Evolutionary conservation across 2,888 invertebrate genomes (phyloP).

Genomic region (Cryptocephalus primarius): DNA sequence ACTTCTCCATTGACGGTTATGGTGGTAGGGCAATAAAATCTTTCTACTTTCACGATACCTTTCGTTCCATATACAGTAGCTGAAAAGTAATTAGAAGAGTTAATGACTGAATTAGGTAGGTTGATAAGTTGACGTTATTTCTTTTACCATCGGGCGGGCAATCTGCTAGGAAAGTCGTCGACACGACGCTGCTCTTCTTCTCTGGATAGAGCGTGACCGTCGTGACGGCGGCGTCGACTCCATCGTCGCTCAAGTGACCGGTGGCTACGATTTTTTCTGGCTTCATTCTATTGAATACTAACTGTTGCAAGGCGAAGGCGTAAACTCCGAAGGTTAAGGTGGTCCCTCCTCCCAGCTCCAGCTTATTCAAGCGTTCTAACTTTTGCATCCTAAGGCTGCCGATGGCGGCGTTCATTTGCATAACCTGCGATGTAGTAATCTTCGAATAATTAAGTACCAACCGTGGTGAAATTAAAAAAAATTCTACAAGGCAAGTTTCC

Average conservation of each 20-base stretch:
- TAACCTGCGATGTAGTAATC: too few relatives aligned
- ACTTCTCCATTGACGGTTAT: constrained; percentile 48
- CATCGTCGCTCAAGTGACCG: constrained; percentile 57
- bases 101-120: too few relatives aligned
- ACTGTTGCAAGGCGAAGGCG: constrained; percentile 56
- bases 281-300: constrained; percentile 51
- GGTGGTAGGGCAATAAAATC: constrained; percentile 62
- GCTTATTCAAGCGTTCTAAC: neutral
- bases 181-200: constrained; percentile 50
- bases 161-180: constrained; percentile 43
- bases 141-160: constrained; percentile 46
- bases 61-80: constrained; percentile 35
- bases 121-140: neutral
- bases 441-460: too few relatives aligned
- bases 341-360: constrained; percentile 59
- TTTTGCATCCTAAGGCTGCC: neutral
- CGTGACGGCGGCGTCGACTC: constrained; percentile 56
- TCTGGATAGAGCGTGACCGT: constrained; percentile 51
- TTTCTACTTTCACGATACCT: constrained; percentile 45
- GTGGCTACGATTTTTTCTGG: constrained; percentile 55
- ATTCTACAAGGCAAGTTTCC: too few relatives aligned
- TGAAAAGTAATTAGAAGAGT: neutral
- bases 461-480: too few relatives aligned
- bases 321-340: constrained; percentile 68
- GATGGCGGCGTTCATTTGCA: too few relatives aligned